These are phyloP conservation scores for Drosophila funebris DNA, from an alignment of 1,140 invertebrate species.

Conservation along the genomic window DNA sequence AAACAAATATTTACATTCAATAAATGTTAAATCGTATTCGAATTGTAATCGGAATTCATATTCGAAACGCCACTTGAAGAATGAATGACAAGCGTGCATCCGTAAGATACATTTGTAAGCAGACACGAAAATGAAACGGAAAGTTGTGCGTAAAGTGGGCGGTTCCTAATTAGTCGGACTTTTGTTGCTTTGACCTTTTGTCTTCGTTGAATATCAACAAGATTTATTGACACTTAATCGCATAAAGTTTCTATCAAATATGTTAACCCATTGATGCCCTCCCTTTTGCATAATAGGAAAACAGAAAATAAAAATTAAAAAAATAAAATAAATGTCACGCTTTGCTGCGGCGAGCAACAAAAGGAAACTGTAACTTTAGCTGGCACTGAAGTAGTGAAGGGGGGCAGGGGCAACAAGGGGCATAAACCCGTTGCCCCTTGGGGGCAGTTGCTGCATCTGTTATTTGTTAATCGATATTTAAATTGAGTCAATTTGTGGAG, in stretches of 20 bases:
- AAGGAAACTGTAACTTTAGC: slow-evolving; percentile 6
- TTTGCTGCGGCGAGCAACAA: slow-evolving; percentile 27
- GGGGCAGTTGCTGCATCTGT: background rate
- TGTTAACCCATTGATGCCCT: slow-evolving; percentile 13
- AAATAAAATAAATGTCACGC: slow-evolving; percentile 28
- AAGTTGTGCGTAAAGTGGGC: slow-evolving; percentile 56
- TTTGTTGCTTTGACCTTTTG: slow-evolving; percentile 52
- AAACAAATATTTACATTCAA: slow-evolving; percentile 59
- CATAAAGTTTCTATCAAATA: slow-evolving; percentile 22
- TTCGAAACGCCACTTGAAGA: slow-evolving; percentile 21
- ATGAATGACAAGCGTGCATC: slow-evolving; percentile 35
- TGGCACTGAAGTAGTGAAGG: background rate
- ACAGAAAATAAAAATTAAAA: background rate
- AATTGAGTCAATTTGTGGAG: slow-evolving; percentile 55
- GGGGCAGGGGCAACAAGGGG: background rate
- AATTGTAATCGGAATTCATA: background rate
- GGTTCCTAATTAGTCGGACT: slow-evolving; percentile 56
- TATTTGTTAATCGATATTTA: slow-evolving; percentile 67
- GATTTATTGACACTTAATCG: slow-evolving; percentile 42
- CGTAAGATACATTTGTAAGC: slow-evolving; percentile 41
- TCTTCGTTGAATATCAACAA: slow-evolving; percentile 20
- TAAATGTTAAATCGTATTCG: slow-evolving; percentile 32
- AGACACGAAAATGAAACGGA: slow-evolving; percentile 26
- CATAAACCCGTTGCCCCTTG: background rate
- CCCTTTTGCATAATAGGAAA: slow-evolving; percentile 7